phyloP scores from a whole-genome alignment of 2,888 invertebrate genomes.

The Ornithoptera priamus region DNA sequence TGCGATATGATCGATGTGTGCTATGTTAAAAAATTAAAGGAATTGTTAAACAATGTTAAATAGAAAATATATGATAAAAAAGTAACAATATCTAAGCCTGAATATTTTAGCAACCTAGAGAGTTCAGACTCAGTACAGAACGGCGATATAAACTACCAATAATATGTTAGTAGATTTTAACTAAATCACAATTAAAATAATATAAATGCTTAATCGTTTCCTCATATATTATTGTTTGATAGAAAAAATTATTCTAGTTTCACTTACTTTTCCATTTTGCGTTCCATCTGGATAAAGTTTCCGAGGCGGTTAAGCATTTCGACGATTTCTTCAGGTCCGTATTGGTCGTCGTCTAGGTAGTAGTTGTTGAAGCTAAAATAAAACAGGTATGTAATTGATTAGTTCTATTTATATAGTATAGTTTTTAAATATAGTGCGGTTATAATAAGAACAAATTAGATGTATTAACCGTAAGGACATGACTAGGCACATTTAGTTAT shows the following conservation, averaged over 20 bases:
- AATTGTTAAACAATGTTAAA: too few relatives aligned
- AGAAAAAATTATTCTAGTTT: too few relatives aligned
- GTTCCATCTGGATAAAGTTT: slow-evolving; percentile 87
- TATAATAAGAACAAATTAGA: too few relatives aligned
- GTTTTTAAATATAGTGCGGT: neutral
- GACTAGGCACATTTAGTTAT: too few relatives aligned
- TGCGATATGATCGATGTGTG: too few relatives aligned
- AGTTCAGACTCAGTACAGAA: neutral
- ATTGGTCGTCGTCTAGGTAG: slow-evolving; percentile 81
- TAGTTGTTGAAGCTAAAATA: slow-evolving; percentile 67
- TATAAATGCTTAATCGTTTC: too few relatives aligned
- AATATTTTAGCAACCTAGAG: neutral
- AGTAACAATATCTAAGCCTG: neutral
- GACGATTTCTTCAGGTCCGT: slow-evolving; percentile 89
- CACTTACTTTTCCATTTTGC: slow-evolving; percentile 87
- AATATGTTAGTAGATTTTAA: too few relatives aligned
- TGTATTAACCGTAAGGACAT: too few relatives aligned
- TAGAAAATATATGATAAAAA: neutral
- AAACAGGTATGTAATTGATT: neutral
- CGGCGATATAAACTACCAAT: neutral
- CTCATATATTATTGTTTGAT: too few relatives aligned
- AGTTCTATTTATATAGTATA: too few relatives aligned
- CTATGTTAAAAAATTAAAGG: too few relatives aligned
- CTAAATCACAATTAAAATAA: too few relatives aligned
- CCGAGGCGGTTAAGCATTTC: slow-evolving; percentile 88